phyloP scores from a whole-genome alignment of 1,140 invertebrate species.

The Steinernema khuongi region DNA sequence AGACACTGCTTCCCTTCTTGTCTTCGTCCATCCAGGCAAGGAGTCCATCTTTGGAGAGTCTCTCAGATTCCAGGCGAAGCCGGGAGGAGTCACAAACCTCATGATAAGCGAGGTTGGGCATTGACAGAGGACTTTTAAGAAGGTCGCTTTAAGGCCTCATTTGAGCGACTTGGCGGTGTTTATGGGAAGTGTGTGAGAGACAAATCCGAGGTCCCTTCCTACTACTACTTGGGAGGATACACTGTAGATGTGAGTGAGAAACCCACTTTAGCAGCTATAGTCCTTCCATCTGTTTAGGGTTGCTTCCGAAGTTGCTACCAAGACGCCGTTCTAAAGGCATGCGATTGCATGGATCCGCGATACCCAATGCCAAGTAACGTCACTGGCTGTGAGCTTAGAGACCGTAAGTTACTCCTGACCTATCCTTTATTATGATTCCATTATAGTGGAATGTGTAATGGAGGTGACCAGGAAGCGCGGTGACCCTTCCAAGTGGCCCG shows the following conservation, averaged over 20 bases:
- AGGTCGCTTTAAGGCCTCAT: conserved; percentile 18
- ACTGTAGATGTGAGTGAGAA: conserved; percentile 31
- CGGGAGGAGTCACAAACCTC: not conserved
- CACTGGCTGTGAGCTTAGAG: conserved; percentile 18
- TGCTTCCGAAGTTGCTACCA: conserved; percentile 35
- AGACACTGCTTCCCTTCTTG: not conserved
- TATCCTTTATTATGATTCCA: not conserved
- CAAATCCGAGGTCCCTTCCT: conserved; percentile 27
- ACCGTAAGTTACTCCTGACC: conserved; percentile 6
- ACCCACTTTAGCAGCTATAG: no score
- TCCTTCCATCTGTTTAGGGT: no score
- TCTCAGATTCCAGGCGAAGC: no score
- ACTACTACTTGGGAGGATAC: conserved; percentile 34
- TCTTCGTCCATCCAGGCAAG: not conserved
- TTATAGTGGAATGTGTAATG: conserved; percentile 29
- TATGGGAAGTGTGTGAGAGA: conserved; percentile 37
- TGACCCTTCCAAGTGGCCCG: conserved; percentile 27
- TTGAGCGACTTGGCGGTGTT: conserved; percentile 30
- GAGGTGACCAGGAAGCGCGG: conserved; percentile 18
- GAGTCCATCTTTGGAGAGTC: not conserved
- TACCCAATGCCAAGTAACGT: conserved; percentile 28
- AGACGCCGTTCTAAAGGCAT: conserved; percentile 23
- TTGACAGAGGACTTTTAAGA: no score
- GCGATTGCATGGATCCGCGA: conserved; percentile 34
- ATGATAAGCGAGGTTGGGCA: no score